phyloP scores from a whole-genome alignment of 1,140 invertebrate species.

The Tetramorium simillimum region DNA sequence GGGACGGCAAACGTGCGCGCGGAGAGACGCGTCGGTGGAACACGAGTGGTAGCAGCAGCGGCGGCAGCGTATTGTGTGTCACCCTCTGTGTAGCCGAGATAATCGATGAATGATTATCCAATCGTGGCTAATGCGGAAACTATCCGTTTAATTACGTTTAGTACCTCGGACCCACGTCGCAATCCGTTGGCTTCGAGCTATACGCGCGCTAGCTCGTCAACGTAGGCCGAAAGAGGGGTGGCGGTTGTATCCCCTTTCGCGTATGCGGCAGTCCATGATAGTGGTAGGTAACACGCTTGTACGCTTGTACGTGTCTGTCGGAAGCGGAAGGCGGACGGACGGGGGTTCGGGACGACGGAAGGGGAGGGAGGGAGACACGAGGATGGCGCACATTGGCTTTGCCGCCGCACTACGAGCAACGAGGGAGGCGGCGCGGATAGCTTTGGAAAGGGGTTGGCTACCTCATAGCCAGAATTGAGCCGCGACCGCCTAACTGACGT shows the following conservation, averaged over 20 bases:
- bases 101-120: conserved; percentile 85
- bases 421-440: conserved; percentile 48
- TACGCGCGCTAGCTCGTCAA: conserved; percentile 63
- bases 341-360: not conserved
- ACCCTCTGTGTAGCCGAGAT: conserved; percentile 73
- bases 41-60: conserved; percentile 3
- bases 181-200: conserved; percentile 77
- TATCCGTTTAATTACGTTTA: conserved; percentile 85
- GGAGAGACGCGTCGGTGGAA: conserved; percentile 11
- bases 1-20: conserved; percentile 2
- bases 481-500: conserved; percentile 82
- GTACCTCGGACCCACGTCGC: conserved; percentile 78
- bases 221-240: conserved; percentile 53
- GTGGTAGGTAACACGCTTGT: conserved; percentile 57
- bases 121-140: conserved; percentile 85
- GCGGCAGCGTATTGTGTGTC: conserved; percentile 66
- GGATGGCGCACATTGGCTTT: conserved; percentile 73
- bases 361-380: conserved; percentile 15
- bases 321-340: conserved; percentile 46
- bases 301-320: conserved; percentile 58
- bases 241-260: conserved; percentile 47
- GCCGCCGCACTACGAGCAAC: conserved; percentile 68
- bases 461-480: conserved; percentile 80
- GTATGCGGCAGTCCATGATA: conserved; percentile 48
- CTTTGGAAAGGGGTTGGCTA: conserved; percentile 69